Conservation (phyloP, 2,113 vertebrate species). For the Pipra filicauda region DNA sequence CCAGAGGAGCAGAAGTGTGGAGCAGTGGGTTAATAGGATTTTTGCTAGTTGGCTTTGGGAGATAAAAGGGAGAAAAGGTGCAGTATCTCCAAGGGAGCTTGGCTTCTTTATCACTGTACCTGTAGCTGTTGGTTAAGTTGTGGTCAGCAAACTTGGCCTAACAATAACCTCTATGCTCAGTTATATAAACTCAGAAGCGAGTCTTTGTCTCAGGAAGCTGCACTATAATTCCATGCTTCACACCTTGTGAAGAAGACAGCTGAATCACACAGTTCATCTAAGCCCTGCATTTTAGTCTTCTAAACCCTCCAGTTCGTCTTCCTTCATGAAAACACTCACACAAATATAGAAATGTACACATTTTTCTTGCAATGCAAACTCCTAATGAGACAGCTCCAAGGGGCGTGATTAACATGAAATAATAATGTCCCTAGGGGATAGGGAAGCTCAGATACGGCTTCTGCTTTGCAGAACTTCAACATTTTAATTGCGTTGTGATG, state of each 20-base stretch:
- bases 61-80: background rate
- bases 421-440: slow-evolving; percentile 39
- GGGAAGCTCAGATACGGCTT: background rate
- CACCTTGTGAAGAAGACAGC: background rate
- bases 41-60: background rate
- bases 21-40: rapidly evolving
- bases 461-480: slow-evolving; percentile 13
- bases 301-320: slow-evolving; percentile 16
- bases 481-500: slow-evolving; percentile 42
- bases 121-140: background rate
- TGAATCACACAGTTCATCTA: slow-evolving; percentile 13
- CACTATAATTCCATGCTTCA: background rate
- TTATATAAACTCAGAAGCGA: background rate
- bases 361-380: slow-evolving; percentile 34
- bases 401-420: slow-evolving; percentile 66
- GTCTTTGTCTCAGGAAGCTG: background rate
- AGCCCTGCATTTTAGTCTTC: background rate
- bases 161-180: background rate
- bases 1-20: background rate
- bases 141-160: background rate
- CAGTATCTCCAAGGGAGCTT: background rate
- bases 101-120: background rate
- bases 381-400: slow-evolving; percentile 53
- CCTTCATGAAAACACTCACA: background rate
- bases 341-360: slow-evolving; percentile 2